Percentiles rank a stretch among this genome's conserved stretches.
Evolutionary conservation across 2,888 invertebrate species (phyloP).

Genomic region (Suillia variegata): DNA sequence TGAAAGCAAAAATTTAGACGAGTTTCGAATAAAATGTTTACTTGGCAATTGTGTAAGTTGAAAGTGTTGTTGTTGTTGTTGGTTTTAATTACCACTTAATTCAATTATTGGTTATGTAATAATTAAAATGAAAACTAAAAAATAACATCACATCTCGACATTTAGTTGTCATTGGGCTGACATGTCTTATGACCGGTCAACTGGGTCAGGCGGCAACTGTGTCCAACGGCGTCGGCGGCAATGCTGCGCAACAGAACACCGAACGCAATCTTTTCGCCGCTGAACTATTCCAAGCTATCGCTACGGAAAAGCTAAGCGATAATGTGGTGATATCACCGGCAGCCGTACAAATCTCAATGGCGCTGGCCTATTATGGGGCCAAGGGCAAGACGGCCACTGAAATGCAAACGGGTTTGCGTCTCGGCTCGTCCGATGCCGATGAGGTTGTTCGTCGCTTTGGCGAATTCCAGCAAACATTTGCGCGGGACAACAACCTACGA

Average conservation of each 20-base stretch:
- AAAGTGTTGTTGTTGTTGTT: too few relatives aligned
- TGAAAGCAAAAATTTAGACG: too few relatives aligned
- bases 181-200: too few relatives aligned
- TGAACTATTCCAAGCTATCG: conserved; percentile 62
- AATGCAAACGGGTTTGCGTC: conserved; percentile 65
- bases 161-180: too few relatives aligned
- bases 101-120: too few relatives aligned
- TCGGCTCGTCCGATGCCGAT: conserved; percentile 44
- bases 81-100: too few relatives aligned
- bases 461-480: conserved; percentile 45
- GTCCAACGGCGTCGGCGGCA: too few relatives aligned
- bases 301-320: conserved; percentile 64
- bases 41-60: conserved; percentile 34
- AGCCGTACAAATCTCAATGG: conserved; percentile 74
- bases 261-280: conserved; percentile 50
- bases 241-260: conserved; percentile 24
- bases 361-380: conserved; percentile 75
- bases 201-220: conserved; percentile 26
- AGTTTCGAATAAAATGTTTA: too few relatives aligned
- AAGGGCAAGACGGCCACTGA: conserved; percentile 68
- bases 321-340: conserved; percentile 78
- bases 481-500: conserved; percentile 56
- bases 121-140: too few relatives aligned
- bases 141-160: too few relatives aligned
- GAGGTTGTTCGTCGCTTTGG: conserved; percentile 46